A percentile compares a stretch with the other conserved stretches of the same genome.
These are phyloP conservation scores for Arizona elegans DNA, from an alignment of 2,113 vertebrate genomes.

Conservation along the genomic window DNA sequence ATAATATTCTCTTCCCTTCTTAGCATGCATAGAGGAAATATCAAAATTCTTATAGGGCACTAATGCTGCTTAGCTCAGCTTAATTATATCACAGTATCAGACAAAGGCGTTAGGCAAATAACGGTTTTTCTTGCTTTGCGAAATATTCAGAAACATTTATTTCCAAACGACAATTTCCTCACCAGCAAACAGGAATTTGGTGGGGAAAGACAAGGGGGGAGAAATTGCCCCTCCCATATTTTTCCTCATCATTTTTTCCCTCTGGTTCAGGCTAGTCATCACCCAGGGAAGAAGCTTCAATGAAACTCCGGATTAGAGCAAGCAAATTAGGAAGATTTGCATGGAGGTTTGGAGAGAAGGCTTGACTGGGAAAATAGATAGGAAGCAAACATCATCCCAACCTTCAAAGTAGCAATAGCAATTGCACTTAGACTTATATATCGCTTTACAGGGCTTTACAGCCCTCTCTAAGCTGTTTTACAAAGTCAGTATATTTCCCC, in stretches of 20 bases:
- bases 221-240: background rate
- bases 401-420: background rate
- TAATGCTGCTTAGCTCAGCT: conserved; percentile 43
- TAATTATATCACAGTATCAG: conserved; percentile 43
- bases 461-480: no score
- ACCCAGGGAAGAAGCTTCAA: background rate
- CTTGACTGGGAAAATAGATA: background rate
- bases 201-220: background rate
- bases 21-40: conserved; percentile 54
- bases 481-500: no score
- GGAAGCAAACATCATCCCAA: background rate
- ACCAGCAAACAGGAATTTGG: background rate
- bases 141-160: conserved; percentile 53
- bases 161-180: conserved; percentile 30
- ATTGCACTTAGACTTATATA: no score
- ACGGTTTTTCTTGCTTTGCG: conserved; percentile 28
- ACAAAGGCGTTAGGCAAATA: conserved; percentile 47
- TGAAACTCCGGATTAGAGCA: background rate
- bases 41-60: conserved; percentile 47
- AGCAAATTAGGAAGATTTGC: background rate
- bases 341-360: background rate
- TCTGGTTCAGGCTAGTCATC: background rate
- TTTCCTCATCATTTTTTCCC: background rate
- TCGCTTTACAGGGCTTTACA: no score
- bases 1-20: conserved; percentile 28